phyloP scores from a whole-genome alignment of 2,113 vertebrate species.

The Benitochromis conjunctus region DNA sequence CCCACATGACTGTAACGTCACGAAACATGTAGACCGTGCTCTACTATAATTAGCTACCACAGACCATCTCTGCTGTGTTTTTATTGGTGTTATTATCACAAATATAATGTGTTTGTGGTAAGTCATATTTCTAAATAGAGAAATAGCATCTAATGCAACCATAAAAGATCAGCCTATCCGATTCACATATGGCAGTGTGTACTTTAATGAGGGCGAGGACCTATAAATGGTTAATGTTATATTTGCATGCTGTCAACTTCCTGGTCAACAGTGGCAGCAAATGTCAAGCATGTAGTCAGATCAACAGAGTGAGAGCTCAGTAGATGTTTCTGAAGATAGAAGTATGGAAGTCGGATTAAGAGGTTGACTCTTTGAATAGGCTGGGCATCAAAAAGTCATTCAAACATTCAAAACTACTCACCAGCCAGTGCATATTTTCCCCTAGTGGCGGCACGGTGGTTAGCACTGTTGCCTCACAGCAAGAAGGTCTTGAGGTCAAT shows the following conservation, averaged over 20 bases:
- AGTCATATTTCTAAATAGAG: not conserved
- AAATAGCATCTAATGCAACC: not conserved
- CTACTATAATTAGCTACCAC: not conserved
- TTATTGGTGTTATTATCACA: not conserved
- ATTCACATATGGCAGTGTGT: not conserved
- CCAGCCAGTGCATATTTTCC: not conserved
- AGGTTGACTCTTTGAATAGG: not conserved
- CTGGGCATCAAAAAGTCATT: no score
- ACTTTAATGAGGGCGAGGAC: not conserved
- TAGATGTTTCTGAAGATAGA: not conserved
- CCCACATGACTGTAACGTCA: rapidly evolving
- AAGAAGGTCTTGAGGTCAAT: no score
- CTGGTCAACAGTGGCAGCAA: not conserved
- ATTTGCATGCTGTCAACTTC: not conserved
- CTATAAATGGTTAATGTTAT: not conserved
- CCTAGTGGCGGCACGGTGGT: not conserved
- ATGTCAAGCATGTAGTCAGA: not conserved
- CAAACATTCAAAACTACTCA: not conserved
- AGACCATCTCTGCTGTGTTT: not conserved
- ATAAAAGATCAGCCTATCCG: not conserved
- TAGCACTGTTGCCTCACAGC: no score
- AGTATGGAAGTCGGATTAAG: not conserved
- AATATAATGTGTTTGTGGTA: not conserved
- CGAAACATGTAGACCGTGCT: not conserved
- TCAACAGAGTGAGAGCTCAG: not conserved